Base-by-base conservation (phyloP, 2,888 invertebrate species). In the Argynnis bischoffii region DNA sequence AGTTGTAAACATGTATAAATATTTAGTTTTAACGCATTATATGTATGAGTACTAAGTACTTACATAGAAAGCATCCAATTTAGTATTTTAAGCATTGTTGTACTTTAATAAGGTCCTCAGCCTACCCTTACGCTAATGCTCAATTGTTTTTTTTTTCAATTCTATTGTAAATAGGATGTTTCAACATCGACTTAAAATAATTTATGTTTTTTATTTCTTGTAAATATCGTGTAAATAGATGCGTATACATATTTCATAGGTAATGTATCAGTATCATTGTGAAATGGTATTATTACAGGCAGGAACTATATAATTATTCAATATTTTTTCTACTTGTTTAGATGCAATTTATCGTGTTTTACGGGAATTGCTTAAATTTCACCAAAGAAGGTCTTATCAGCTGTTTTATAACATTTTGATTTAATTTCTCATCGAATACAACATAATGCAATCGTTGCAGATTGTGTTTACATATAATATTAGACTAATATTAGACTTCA, bases 1-100 rank as follows among this genome's bases (percentile, higher is more conserved):
- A 88, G 82, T 79, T 91, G 89, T 92, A 90, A 73, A 90, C 88
- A 83, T 89, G 85, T 90, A 78, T 73, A 87, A 85, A 81, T 81
- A 79, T 72, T 75, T 86, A 84, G 74, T 74, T 78, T 78, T 85
- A 84, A 81, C 80, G 78, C 79, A 77, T 81, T 80, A 81, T 84
- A 50, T 69, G 54, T 64, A 80, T 88, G 86, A 90, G 92, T 92
- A 92, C 90, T 89, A 87, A 90, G 92, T 92, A 92, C 90, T 91
- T 87, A 82, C 76, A 75, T 84, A 82, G 75, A 67, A 71, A 81
- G 81, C 83, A 81, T 80, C 75, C 77, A 79, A 72, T 79, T 78
- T 76, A 85, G 82, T 72, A 69, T 83, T 75, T 74, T 86, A 87
- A 86, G 85, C 81, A 84, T 85, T 87, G 81, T 82, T 81, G 71